Evolutionary conservation across 2,888 invertebrate species (phyloP), one percentile per base, ranked within the genome.

Genomic region (Agriopis marginaria): DNA sequence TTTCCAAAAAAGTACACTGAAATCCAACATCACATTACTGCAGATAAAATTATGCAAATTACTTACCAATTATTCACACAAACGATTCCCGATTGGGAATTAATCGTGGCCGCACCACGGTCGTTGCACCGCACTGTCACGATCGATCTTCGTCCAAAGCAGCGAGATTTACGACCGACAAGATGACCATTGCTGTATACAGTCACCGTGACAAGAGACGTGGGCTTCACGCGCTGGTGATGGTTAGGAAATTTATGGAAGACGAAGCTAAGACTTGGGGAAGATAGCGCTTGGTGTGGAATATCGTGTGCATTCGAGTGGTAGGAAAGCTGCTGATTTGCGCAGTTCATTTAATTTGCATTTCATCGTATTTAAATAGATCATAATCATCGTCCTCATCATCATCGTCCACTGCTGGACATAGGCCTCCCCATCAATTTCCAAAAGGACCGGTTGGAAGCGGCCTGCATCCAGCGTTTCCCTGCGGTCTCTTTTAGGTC

Each of bases 101-200:
- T 75, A 73, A 75, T 76, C 71, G 75, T 69, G 58, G 47, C 44
- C 66, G 71, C 70, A 73, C 72, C 72, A 70, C 66, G 68, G 68
- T 66, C 77, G 84, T 81, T 81, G 79, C 79, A 80, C 77, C 78
- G 75, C 75, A 76, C 75, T 81, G 86, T 83, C 83, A 82, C 84
- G 71, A 88, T 89, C 86, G 85, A 88, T 90, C 89, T 90, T 87
- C 86, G 86, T 89, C 85, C 77, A 72, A 78, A 75, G 63, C 75
- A 50, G 71, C 69, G 84, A 83, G 89, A 91, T 91, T 90, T 90
- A 91, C 86, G 85, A 82, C 69, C 79, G 85, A 85, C 86, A 80
- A 79, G 80, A 77, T 78, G 82, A 79, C 80, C 86, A 88, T 85
- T 84, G 87, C 88, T 77, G 79, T 80, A 77, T 76, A 75, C 77